These are phyloP conservation scores for Chionomys nivalis DNA, from an alignment of 2,113 vertebrate genomes.

Conservation along the genomic window DNA sequence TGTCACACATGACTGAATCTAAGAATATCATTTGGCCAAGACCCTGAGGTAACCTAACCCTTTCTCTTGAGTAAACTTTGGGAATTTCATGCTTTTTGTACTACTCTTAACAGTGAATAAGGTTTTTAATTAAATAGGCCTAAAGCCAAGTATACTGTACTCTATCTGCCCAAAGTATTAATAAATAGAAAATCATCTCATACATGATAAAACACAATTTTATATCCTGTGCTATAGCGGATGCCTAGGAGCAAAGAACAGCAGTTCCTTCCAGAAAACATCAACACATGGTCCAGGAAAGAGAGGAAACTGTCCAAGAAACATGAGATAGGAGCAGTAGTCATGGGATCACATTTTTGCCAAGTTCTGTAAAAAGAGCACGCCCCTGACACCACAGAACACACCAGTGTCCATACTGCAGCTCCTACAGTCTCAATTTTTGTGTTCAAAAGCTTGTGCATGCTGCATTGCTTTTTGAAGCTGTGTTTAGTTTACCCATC, in stretches of 20 bases:
- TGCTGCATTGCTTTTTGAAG: not conserved
- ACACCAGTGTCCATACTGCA: rapidly evolving
- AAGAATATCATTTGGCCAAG: not conserved
- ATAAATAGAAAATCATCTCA: not conserved
- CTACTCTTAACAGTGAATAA: not conserved
- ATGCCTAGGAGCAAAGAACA: not conserved
- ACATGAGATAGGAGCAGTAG: not conserved
- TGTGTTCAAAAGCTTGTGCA: rapidly evolving
- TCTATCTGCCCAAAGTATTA: not conserved
- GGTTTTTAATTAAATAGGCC: not conserved
- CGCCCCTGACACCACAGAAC: not conserved
- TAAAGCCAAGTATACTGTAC: not conserved
- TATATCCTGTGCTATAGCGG: not conserved
- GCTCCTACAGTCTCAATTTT: rapidly evolving
- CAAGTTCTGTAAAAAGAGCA: not conserved
- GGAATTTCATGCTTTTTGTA: not conserved
- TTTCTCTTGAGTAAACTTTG: not conserved
- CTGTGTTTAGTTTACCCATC: not conserved
- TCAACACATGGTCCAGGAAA: not conserved
- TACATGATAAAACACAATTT: not conserved
- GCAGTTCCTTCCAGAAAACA: not conserved
- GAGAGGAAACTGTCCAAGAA: not conserved
- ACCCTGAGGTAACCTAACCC: not conserved
- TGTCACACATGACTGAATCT: not conserved
- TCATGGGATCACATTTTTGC: too few species aligned